Base-by-base conservation (phyloP, 2,797 vertebrate species). In the Odontamblyopus lacepedii region DNA sequence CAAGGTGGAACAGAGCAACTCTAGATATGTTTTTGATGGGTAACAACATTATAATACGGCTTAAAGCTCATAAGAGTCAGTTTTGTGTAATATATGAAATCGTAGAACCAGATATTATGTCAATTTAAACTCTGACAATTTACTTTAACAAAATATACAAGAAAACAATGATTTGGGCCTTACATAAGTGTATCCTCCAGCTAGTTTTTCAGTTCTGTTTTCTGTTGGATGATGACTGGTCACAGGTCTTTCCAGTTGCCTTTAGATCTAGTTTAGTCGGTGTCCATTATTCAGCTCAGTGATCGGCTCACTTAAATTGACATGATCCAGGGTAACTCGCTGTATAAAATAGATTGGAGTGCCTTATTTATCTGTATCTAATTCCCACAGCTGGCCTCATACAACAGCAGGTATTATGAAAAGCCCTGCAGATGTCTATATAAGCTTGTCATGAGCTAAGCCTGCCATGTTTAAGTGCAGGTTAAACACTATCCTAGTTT, bases 401-500 rank as follows among this genome's bases (percentile, higher is more conserved):
- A 59, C 59, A 55, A 16, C 73, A 48, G 63, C 0, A 12, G 18
- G 35, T 35, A 57, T 74, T 9, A 51, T 5, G 51, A 59, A 38
- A 72, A 35, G 59, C 57, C 55, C 30, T 51, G 11, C 62, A 55
- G 55, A 72, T 81, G 61, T 76, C 53, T 57, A 62, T 62, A 76
- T 59, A 71, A 72, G 66, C 38, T 44, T 53, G 73, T 76, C 75
- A 63, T 50, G 3, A 38, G 50, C 65, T 67, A 63, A 44, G 66
- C 29, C 67, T 29, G 63, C 69, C 55, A 41, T 65, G 66, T 68
- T 53, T 71, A 50, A 30, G 71, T 72, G 5, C 18, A 9, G 74
- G 67, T 13, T 29, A 69, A 75, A 66, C 38, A 11, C 73, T 63
- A 70, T 73, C 65, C 51, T 71, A 77, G 75, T 71, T 63, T 57